A percentile compares a stretch with the other conserved stretches of the same genome.
Conservation (phyloP, 2,888 invertebrate genomes). For the Acleris holmiana region DNA sequence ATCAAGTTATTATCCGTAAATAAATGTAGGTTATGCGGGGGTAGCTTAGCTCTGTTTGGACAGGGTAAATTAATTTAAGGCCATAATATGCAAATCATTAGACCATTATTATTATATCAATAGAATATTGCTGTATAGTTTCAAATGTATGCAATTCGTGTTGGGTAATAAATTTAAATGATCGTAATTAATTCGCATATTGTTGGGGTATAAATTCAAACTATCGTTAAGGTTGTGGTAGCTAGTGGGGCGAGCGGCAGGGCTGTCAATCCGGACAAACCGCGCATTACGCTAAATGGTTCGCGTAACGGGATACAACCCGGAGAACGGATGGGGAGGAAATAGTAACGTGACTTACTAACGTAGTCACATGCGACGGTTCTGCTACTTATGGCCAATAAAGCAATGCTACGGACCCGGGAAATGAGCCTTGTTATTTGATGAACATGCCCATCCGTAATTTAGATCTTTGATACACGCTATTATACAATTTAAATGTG, state of each 20-base stretch:
- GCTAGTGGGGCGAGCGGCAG: slow-evolving; percentile 47
- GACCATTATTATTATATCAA: slow-evolving; percentile 21
- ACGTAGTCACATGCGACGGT: slow-evolving; percentile 55
- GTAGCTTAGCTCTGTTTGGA: slow-evolving; percentile 62
- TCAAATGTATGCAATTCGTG: slow-evolving; percentile 27
- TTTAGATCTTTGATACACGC: slow-evolving; percentile 36
- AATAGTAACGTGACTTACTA: slow-evolving; percentile 68
- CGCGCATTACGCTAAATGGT: slow-evolving; percentile 82
- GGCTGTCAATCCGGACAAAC: slow-evolving; percentile 79
- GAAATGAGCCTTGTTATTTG: slow-evolving; percentile 73
- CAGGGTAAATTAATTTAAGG: slow-evolving; percentile 68
- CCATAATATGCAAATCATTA: slow-evolving; percentile 42
- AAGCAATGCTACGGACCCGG: slow-evolving; percentile 70
- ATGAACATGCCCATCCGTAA: slow-evolving; percentile 47
- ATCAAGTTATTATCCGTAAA: slow-evolving; percentile 76
- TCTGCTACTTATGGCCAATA: slow-evolving; percentile 75
- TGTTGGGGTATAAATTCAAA: slow-evolving; percentile 58
- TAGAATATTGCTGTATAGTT: slow-evolving; percentile 7
- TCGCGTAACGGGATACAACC: slow-evolving; percentile 69
- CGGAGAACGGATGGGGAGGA: slow-evolving; percentile 61
- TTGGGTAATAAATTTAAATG: slow-evolving; percentile 37
- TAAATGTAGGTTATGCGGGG: slow-evolving; percentile 75
- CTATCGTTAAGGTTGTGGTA: slow-evolving; percentile 62
- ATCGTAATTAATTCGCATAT: slow-evolving; percentile 63
- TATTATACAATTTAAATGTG: slow-evolving; percentile 31